These are phyloP conservation scores for Acanthiza pusilla DNA, from an alignment of 2,797 vertebrate genomes.

Conservation along the genomic window DNA sequence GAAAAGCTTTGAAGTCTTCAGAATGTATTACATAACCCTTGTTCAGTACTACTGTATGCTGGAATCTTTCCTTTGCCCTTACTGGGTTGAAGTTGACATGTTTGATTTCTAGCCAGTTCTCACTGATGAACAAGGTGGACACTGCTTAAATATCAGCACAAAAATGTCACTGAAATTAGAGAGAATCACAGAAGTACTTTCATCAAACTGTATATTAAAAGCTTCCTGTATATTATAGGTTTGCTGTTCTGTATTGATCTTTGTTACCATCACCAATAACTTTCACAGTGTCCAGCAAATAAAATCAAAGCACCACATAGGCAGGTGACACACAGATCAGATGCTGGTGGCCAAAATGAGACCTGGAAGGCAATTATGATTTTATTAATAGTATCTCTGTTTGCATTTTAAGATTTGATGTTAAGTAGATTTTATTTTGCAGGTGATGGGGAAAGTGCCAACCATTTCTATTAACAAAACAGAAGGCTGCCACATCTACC, in stretches of 20 bases:
- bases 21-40: slow-evolving; percentile 1
- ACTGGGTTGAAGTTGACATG: not conserved
- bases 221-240: not conserved
- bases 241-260: not conserved
- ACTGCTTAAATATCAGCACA: not conserved
- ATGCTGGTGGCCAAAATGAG: not conserved
- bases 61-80: slow-evolving; percentile 11
- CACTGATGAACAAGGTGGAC: not conserved
- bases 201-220: not conserved
- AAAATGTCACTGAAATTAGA: not conserved
- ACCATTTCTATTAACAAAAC: slow-evolving; percentile 98
- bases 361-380: not conserved
- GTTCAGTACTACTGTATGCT: not conserved
- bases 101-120: not conserved
- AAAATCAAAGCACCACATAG: not conserved
- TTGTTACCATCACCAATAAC: not conserved
- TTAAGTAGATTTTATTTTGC: slow-evolving; percentile 1
- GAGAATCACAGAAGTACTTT: not conserved
- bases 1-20: slow-evolving; percentile 15
- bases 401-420: not conserved
- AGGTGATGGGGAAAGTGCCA: slow-evolving; percentile 94
- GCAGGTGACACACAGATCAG: not conserved
- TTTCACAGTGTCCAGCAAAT: not conserved
- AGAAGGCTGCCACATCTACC: slow-evolving; percentile 95
- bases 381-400: not conserved